These are phyloP conservation scores for Myopa tessellatipennis DNA, from an alignment of 2,888 invertebrate genomes.

Conservation along the genomic window DNA sequence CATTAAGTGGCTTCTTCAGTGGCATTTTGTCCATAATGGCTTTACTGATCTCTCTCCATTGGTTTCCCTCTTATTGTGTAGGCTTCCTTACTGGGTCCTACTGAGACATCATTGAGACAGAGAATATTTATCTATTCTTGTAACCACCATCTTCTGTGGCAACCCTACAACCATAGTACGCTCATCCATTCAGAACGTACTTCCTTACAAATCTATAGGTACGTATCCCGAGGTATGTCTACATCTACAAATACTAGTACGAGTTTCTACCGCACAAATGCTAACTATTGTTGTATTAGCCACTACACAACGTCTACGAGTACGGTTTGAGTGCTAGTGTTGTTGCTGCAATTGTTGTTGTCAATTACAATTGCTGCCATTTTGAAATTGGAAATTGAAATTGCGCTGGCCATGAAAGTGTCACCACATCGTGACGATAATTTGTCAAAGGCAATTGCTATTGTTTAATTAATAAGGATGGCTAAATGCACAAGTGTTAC, in stretches of 20 bases:
- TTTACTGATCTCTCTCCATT: too few species aligned
- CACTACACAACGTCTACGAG: too few species aligned
- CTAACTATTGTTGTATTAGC: too few species aligned
- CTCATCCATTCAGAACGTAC: neutral
- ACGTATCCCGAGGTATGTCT: too few species aligned
- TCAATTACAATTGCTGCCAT: conserved; percentile 46
- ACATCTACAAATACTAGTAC: too few species aligned
- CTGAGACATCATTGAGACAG: neutral
- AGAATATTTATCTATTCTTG: neutral
- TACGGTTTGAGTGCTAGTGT: too few species aligned
- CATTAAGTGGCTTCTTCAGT: too few species aligned
- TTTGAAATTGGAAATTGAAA: conserved; percentile 47
- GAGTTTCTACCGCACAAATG: too few species aligned
- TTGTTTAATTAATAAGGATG: conserved; percentile 57
- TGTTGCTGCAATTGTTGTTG: conserved; percentile 28
- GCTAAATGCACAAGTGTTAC: conserved; percentile 14
- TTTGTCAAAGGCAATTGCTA: conserved; percentile 59
- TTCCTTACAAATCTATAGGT: too few species aligned
- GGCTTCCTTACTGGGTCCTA: too few species aligned
- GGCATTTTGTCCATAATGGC: too few species aligned
- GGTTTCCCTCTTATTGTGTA: too few species aligned
- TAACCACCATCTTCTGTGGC: conserved; percentile 21
- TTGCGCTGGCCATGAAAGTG: conserved; percentile 47
- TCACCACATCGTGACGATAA: conserved; percentile 55
- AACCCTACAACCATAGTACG: conserved; percentile 26